These are phyloP conservation scores for Taxidea taxus DNA, from an alignment of 2,113 vertebrate species.

Conservation along the genomic window DNA sequence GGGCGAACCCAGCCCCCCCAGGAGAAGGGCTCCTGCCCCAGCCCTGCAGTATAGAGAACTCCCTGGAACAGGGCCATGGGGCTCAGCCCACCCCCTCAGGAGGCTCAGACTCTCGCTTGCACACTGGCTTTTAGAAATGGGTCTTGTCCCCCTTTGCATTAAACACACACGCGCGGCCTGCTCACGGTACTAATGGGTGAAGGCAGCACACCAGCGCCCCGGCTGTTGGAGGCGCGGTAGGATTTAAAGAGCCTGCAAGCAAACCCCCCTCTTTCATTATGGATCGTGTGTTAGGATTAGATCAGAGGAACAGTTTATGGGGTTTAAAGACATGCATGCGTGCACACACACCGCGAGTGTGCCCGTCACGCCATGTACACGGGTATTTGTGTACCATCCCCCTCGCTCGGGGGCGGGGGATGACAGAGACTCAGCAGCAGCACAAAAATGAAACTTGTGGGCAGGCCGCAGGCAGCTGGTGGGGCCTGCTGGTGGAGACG, in stretches of 20 bases:
- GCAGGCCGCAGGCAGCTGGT: neutral
- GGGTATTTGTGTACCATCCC: neutral
- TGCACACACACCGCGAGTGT: neutral
- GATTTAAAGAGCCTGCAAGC: slow-evolving; percentile 40
- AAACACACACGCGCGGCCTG: slow-evolving; percentile 48
- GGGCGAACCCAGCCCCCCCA: neutral
- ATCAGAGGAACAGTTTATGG: slow-evolving; percentile 67
- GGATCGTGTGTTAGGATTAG: slow-evolving; percentile 65
- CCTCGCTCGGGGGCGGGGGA: slow-evolving; percentile 16
- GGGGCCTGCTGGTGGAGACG: rapidly evolving
- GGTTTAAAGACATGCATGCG: slow-evolving; percentile 61
- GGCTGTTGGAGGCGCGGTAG: slow-evolving; percentile 41
- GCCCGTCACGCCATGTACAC: rapidly evolving
- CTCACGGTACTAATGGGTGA: slow-evolving; percentile 37
- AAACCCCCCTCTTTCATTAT: slow-evolving; percentile 52
- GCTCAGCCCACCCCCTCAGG: rapidly evolving
- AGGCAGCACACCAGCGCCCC: neutral
- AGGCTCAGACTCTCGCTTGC: neutral
- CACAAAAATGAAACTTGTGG: neutral
- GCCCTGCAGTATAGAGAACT: neutral
- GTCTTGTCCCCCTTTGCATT: neutral
- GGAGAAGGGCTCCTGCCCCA: neutral
- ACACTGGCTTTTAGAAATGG: neutral
- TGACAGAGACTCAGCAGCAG: slow-evolving; percentile 70
- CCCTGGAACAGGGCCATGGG: rapidly evolving